Evolutionary conservation across 2,888 invertebrate genomes (phyloP).

Genomic region (Scaptomyza reducta): DNA sequence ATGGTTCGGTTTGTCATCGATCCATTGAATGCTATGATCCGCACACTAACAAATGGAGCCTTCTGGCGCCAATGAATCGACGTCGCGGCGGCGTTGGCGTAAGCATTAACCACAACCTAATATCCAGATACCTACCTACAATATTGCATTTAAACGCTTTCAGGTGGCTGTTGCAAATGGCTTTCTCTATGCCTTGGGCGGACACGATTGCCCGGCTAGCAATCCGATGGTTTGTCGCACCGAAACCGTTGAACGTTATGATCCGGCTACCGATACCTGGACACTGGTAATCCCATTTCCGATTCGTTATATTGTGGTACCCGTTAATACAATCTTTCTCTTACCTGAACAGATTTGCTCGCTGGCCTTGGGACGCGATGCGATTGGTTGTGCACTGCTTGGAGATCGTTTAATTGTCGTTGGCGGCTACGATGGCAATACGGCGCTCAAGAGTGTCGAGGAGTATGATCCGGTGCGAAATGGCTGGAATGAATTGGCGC

Average conservation of each 20-base stretch:
- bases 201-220: constrained; percentile 96
- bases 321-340: neutral
- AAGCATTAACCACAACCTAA: constrained; percentile 67
- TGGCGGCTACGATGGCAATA: constrained; percentile 96
- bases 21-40: constrained; percentile 95
- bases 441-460: constrained; percentile 94
- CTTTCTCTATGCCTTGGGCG: constrained; percentile 95
- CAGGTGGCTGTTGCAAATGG: constrained; percentile 93
- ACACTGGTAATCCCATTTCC: constrained; percentile 85
- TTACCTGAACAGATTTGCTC: constrained; percentile 87
- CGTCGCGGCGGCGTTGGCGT: constrained; percentile 95
- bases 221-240: constrained; percentile 92
- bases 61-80: constrained; percentile 94
- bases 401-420: constrained; percentile 90
- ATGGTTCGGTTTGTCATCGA: constrained; percentile 94
- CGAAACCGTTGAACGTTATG: constrained; percentile 95
- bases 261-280: constrained; percentile 93
- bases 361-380: constrained; percentile 93
- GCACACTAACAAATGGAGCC: constrained; percentile 90
- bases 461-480: constrained; percentile 93
- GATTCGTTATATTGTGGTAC: neutral
- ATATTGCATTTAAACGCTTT: neutral
- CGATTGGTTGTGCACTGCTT: constrained; percentile 93
- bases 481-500: constrained; percentile 91
- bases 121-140: neutral